phyloP scores from a whole-genome alignment of 2,797 vertebrate species.

The Amblyraja radiata region DNA sequence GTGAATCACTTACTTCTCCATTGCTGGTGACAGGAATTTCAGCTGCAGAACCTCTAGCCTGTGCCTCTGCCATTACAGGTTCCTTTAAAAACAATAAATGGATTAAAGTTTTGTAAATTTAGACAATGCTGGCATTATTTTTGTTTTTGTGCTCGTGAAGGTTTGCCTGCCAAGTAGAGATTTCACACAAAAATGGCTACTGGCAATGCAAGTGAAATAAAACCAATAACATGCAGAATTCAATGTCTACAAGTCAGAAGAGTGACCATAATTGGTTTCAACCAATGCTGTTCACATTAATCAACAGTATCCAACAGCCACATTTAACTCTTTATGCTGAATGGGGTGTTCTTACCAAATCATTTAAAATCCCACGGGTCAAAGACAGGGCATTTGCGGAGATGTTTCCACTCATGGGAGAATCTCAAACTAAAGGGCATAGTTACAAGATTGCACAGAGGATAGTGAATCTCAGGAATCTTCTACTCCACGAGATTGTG shows the following conservation, averaged over 20 bases:
- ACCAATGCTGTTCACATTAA: not conserved
- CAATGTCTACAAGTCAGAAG: no score
- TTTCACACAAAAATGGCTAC: not conserved
- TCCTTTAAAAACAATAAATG: conserved; percentile 49
- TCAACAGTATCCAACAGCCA: not conserved
- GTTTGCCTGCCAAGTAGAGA: not conserved
- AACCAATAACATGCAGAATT: not conserved
- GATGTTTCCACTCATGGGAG: no score
- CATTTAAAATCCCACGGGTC: no score
- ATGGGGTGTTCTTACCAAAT: not conserved
- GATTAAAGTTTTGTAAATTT: not conserved
- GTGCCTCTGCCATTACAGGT: conserved; percentile 78
- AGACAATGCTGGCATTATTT: not conserved
- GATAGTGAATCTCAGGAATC: not conserved
- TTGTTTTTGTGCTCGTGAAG: not conserved
- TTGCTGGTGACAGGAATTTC: conserved; percentile 94
- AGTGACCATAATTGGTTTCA: not conserved
- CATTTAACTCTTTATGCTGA: not conserved
- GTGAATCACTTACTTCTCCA: conserved; percentile 75
- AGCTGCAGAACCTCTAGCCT: conserved; percentile 78
- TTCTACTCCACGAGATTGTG: not conserved
- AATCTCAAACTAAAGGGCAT: no score
- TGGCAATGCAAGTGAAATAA: not conserved
- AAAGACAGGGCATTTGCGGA: no score
- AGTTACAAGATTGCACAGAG: not conserved